Conservation (phyloP, 2,888 invertebrate genomes). For the Synanthedon tipuliformis region DNA sequence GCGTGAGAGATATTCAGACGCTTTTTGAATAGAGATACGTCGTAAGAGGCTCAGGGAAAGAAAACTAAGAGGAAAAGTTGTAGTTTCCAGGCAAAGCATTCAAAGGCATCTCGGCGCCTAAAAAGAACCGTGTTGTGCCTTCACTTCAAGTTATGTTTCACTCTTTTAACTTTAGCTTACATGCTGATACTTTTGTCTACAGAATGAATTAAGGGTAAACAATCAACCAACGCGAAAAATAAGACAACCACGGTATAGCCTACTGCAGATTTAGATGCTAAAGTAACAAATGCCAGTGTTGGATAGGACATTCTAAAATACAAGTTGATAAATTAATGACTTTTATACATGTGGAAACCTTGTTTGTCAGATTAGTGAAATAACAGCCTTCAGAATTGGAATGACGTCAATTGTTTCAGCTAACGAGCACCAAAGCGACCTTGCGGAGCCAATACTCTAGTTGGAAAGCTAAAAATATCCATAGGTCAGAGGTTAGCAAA, state of each 20-base stretch:
- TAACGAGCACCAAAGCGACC: slow-evolving; percentile 47
- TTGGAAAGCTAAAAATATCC: slow-evolving; percentile 53
- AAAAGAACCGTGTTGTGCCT: background rate
- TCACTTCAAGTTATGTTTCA: background rate
- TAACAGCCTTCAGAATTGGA: slow-evolving; percentile 41
- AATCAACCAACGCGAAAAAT: too few species aligned
- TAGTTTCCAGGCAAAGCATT: slow-evolving; percentile 17
- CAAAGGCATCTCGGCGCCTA: slow-evolving; percentile 23
- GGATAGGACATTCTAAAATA: too few species aligned
- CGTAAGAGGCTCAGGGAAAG: slow-evolving; percentile 22
- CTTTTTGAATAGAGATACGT: slow-evolving; percentile 22
- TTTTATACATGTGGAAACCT: slow-evolving; percentile 19
- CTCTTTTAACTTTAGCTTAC: background rate
- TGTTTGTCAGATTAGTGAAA: slow-evolving; percentile 42
- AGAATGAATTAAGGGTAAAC: slow-evolving; percentile 1
- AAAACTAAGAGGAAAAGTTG: slow-evolving; percentile 3
- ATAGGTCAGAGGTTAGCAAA: slow-evolving; percentile 47
- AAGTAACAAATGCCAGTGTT: too few species aligned
- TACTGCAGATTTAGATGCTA: too few species aligned
- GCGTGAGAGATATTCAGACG: slow-evolving; percentile 13
- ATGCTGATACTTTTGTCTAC: background rate
- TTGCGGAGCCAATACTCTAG: slow-evolving; percentile 36
- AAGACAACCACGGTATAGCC: too few species aligned
- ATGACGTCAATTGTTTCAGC: slow-evolving; percentile 67
- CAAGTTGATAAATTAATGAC: slow-evolving; percentile 11